These are phyloP conservation scores for Xanthorhoe designata DNA, from an alignment of 2,888 invertebrate genomes.

Conservation along the genomic window DNA sequence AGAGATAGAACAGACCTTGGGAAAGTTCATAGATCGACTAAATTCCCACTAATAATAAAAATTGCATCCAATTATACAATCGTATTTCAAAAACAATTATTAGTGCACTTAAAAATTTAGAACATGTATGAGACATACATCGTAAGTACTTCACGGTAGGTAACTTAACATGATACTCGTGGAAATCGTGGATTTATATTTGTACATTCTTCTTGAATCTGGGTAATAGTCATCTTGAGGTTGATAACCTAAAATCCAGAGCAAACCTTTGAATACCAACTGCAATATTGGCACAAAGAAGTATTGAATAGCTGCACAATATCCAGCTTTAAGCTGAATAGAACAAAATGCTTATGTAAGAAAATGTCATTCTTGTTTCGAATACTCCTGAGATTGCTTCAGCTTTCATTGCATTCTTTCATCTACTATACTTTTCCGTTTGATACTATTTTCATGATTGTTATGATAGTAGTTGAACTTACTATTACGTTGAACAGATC, in stretches of 20 bases:
- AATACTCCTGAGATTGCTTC: slow-evolving; percentile 34
- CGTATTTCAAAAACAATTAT: no score
- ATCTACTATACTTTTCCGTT: slow-evolving; percentile 13
- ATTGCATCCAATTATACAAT: no score
- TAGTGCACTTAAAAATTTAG: no score
- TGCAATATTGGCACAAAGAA: slow-evolving; percentile 16
- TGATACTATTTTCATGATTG: neutral
- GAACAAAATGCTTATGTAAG: slow-evolving; percentile 41
- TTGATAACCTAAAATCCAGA: slow-evolving; percentile 12
- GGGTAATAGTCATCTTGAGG: slow-evolving; percentile 4
- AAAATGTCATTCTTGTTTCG: slow-evolving; percentile 37
- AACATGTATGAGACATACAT: no score
- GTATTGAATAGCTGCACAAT: slow-evolving; percentile 37
- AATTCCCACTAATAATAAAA: no score
- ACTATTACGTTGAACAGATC: neutral
- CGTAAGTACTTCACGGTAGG: no score
- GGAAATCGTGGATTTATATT: no score
- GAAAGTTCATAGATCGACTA: no score
- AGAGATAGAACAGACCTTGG: no score
- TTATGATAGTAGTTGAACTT: neutral
- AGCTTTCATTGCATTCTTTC: slow-evolving; percentile 36
- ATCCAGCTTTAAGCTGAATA: slow-evolving; percentile 35
- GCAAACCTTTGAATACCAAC: slow-evolving; percentile 26
- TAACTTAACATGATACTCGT: no score
- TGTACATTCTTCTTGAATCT: neutral